These are phyloP conservation scores for Hypercompe scribonia DNA, from an alignment of 2,888 invertebrate species.

Conservation along the genomic window DNA sequence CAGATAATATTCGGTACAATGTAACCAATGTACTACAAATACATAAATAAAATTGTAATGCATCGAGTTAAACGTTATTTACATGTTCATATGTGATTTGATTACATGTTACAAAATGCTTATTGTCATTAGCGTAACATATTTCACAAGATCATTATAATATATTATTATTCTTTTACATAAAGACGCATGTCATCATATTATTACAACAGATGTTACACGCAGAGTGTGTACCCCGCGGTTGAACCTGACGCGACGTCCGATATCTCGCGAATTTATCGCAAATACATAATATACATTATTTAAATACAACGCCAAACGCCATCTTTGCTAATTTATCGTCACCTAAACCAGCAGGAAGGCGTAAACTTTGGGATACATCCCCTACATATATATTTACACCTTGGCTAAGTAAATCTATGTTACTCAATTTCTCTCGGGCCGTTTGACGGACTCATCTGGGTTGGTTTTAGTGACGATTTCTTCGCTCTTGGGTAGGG, in stretches of 20 bases:
- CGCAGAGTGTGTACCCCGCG: conserved; percentile 11
- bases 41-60: conserved; percentile 1
- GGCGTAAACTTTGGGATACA: conserved; percentile 38
- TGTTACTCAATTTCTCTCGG: conserved; percentile 71
- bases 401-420: conserved; percentile 42
- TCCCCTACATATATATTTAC: conserved; percentile 46
- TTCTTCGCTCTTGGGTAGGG: conserved; percentile 68
- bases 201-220: conserved; percentile 51
- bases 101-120: conserved; percentile 74
- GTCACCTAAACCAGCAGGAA: conserved; percentile 61
- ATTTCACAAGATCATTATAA: conserved; percentile 37
- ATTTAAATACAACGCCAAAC: conserved; percentile 45
- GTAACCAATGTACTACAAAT: conserved; percentile 42
- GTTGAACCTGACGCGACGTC: conserved; percentile 18
- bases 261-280: conserved; percentile 23
- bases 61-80: conserved; percentile 54
- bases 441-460: conserved; percentile 71
- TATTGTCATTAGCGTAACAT: conserved; percentile 79
- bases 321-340: conserved; percentile 64
- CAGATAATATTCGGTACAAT: conserved; percentile 32
- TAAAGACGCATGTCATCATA: conserved; percentile 43
- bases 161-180: conserved; percentile 45
- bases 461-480: conserved; percentile 66
- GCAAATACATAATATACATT: conserved; percentile 28
- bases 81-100: conserved; percentile 61